Evolutionary conservation across 1,140 invertebrate species (phyloP), one percentile per base, ranked within the genome.

Genomic region (Caenorhabditis remanei): DNA sequence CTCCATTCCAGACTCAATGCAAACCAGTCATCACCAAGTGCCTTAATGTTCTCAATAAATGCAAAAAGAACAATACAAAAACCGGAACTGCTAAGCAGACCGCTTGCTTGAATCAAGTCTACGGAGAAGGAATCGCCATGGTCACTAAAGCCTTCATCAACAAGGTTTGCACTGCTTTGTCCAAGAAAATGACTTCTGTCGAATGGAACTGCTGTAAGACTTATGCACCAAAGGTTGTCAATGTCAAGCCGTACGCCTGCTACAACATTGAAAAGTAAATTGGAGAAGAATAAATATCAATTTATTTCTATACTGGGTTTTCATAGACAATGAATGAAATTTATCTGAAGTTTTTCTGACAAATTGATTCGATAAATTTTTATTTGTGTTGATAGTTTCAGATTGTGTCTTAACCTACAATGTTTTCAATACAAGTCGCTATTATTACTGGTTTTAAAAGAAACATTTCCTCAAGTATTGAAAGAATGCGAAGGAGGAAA

Each of bases 171-270:
- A 79, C 71, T 24, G 71, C 71, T 24, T 41, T 79, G n/a, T n/a
- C 71, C n/a, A 53, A 63, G 71, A 79, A 79, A 53, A 79, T 79
- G 71, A 79, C 43, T 4, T 13, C 71, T 2, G 53, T 53, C 11
- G 71, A 79, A 79, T 79, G 71, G 71, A 43, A 43, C 0, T 79
- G 71, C 71, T 48, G 46, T 46, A 79, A 79, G 46, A 6, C 6
- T 5, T 79, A 79, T n/a, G 71, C 71, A 9, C 13, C 19, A 14
- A 84, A 84, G 61, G 83, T 84, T 46, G 83, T 84, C 50, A 84
- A 84, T 61, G 83, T 65, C 14, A 13, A 24, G 8, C n/a, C 16
- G 40, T 65, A 84, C 13, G 55, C 55, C 61, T 65, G 61, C 83
- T 58, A 58, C 56, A 84, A 63, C 55, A 63, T 84, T 46, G 46